Conservation (phyloP, 2,113 vertebrate genomes). For the Clarias macrocephalus region DNA sequence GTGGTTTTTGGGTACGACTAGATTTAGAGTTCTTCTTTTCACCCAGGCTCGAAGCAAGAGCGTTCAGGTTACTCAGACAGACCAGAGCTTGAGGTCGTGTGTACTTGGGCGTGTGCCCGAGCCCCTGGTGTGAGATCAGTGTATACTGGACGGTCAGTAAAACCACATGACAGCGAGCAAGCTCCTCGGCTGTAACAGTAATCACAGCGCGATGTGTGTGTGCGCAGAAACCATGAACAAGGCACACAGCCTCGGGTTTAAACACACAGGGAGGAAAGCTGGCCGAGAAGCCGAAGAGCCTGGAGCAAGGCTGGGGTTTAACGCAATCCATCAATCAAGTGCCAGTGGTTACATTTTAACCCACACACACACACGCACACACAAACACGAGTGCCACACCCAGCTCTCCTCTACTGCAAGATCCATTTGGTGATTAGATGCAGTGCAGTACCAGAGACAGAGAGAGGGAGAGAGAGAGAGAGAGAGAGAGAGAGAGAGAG, state of each 20-base stretch:
- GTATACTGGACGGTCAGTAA: background rate
- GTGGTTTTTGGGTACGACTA: too few relatives aligned
- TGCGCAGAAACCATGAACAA: background rate
- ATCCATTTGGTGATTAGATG: constrained; percentile 71
- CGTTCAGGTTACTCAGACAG: too few relatives aligned
- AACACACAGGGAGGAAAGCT: constrained; percentile 2
- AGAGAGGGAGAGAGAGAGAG: background rate
- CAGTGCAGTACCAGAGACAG: constrained; percentile 45
- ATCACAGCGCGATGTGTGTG: background rate
- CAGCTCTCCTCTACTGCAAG: constrained; percentile 29
- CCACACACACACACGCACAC: constrained; percentile 38
- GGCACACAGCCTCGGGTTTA: background rate
- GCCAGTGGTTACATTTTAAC: constrained; percentile 12
- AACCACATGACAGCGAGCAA: background rate
- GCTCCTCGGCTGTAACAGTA: background rate
- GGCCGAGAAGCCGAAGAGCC: background rate
- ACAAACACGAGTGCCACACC: constrained; percentile 15
- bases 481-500: background rate
- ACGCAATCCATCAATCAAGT: constrained; percentile 14
- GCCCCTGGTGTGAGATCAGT: too few relatives aligned
- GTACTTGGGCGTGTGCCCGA: too few relatives aligned
- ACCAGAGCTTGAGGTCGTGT: too few relatives aligned
- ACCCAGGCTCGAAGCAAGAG: too few relatives aligned
- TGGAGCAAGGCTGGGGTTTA: constrained; percentile 14
- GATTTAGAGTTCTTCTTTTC: too few relatives aligned